Conservation (phyloP, 2,113 vertebrate species). For the Oreochromis tanganicae region DNA sequence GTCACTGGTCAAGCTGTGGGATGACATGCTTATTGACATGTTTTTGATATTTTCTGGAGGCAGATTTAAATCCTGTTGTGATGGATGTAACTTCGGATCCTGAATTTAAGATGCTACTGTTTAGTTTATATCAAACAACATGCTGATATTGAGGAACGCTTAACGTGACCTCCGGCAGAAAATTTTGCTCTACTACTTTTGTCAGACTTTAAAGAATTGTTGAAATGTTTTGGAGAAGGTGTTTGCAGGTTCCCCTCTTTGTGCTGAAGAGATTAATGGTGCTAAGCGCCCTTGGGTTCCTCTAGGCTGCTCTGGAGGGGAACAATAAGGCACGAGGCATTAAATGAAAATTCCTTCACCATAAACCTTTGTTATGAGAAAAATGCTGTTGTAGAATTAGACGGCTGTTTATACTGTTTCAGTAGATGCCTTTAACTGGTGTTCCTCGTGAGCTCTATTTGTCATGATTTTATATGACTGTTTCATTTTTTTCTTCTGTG, state of each 20-base stretch:
- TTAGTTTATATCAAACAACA: not conserved
- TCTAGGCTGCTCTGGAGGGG: constrained; percentile 17
- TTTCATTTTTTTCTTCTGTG: not conserved
- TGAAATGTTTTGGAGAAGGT: not conserved
- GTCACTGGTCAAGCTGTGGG: not conserved
- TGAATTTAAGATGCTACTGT: not conserved
- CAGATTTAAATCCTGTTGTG: not conserved
- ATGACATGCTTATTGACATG: not conserved
- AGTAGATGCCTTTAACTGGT: not conserved
- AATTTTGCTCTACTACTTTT: not conserved
- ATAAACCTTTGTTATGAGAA: constrained; percentile 35
- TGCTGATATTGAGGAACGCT: not conserved
- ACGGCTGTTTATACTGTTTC: not conserved
- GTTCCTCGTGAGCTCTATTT: not conserved
- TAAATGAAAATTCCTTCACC: constrained; percentile 66
- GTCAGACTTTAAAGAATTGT: constrained; percentile 5
- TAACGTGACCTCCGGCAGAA: not conserved
- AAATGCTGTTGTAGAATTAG: not conserved
- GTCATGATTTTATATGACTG: not conserved
- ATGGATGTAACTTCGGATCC: not conserved
- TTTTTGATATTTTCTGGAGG: not conserved
- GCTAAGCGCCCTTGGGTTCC: constrained; percentile 38
- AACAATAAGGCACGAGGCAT: constrained; percentile 36
- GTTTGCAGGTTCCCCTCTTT: constrained; percentile 32
- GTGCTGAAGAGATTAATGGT: constrained; percentile 40